Evolutionary conservation across 2,797 vertebrate genomes (phyloP).

Genomic region (Tolypeutes matacus): DNA sequence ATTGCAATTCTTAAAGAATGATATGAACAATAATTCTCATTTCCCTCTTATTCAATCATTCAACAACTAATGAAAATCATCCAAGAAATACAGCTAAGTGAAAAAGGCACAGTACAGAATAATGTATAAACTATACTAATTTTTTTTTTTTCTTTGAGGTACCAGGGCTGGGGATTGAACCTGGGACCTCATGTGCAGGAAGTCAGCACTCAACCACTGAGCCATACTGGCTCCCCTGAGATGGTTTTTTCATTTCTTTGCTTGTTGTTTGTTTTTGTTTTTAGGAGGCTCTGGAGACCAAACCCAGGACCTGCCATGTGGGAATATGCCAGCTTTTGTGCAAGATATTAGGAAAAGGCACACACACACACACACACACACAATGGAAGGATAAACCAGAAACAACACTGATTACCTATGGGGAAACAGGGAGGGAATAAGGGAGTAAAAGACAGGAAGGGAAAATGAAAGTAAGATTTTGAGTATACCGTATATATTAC

Average conservation of each 20-base stretch:
- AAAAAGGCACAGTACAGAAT: neutral
- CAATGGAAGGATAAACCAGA: slow-evolving; percentile 7
- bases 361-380: neutral
- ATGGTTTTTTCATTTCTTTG: too few relatives aligned
- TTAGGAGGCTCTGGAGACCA: too few relatives aligned
- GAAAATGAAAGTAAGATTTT: neutral
- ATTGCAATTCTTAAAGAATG: neutral
- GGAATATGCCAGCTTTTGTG: neutral
- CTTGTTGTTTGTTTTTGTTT: too few relatives aligned
- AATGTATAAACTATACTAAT: neutral
- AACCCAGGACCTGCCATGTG: too few relatives aligned
- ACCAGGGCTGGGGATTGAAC: too few relatives aligned
- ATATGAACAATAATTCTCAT: neutral
- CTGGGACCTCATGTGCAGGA: too few relatives aligned
- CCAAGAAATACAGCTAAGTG: neutral
- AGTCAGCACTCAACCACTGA: too few relatives aligned
- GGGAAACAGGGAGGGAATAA: neutral
- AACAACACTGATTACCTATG: neutral
- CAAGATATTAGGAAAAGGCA: neutral
- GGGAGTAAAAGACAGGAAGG: neutral
- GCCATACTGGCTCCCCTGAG: too few relatives aligned
- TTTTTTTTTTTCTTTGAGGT: neutral
- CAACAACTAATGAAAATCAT: slow-evolving; percentile 33
- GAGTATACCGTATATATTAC: neutral
- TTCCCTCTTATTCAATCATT: neutral